Conservation (phyloP, 2,888 invertebrate species). For the Phaedon cochleariae region DNA sequence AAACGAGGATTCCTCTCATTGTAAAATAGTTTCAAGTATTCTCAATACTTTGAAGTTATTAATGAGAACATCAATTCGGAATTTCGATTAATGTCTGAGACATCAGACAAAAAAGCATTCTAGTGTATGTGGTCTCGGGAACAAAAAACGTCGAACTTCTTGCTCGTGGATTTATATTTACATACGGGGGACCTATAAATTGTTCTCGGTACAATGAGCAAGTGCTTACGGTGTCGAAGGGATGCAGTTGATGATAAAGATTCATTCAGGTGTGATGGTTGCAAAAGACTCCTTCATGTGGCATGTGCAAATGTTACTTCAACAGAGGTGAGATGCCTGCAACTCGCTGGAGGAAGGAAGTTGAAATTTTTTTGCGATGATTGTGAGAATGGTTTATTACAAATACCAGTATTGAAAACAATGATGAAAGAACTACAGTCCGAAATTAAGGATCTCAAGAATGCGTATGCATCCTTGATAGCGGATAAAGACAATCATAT, state of each 20-base stretch:
- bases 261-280: constrained; percentile 10
- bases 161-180: not conserved
- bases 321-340: constrained; percentile 1
- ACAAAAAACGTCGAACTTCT: not conserved
- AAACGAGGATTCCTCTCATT: not conserved
- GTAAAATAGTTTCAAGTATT: not conserved
- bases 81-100: not conserved
- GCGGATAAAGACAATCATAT: not conserved
- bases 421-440: constrained; percentile 8
- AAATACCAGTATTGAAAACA: constrained; percentile 7
- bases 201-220: not conserved
- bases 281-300: constrained; percentile 3
- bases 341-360: too few relatives aligned
- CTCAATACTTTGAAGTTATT: not conserved
- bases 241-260: not conserved
- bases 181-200: not conserved
- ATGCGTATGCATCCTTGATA: not conserved
- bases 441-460: not conserved
- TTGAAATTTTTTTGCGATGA: constrained; percentile 10
- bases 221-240: not conserved
- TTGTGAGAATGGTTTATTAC: constrained; percentile 1
- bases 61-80: not conserved
- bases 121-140: not conserved
- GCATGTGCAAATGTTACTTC: constrained; percentile 5
- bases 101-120: not conserved